These are phyloP conservation scores for Zootoca vivipara DNA, from an alignment of 2,113 vertebrate genomes.

Conservation along the genomic window DNA sequence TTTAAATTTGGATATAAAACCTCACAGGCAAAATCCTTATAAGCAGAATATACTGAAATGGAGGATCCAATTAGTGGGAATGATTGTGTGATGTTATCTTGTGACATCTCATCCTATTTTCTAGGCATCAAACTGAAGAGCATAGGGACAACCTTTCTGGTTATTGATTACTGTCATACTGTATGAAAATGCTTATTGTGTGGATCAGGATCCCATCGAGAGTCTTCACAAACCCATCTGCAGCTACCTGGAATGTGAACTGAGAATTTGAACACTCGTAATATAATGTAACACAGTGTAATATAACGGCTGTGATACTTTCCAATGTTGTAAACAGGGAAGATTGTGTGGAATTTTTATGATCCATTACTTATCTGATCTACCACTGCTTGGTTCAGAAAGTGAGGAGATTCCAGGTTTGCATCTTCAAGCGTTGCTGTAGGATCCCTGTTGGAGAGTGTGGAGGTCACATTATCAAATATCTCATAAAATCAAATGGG, in stretches of 20 bases:
- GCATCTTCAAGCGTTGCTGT: too few relatives aligned
- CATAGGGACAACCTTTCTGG: not conserved
- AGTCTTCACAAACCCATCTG: too few relatives aligned
- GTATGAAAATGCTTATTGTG: not conserved
- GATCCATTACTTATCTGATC: too few relatives aligned
- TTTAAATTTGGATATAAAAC: not conserved
- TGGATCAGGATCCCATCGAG: not conserved
- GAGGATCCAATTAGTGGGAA: not conserved
- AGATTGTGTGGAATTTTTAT: too few relatives aligned
- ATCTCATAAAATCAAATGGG: too few relatives aligned
- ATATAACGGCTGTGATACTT: not conserved
- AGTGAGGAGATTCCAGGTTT: too few relatives aligned
- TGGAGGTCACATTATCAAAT: too few relatives aligned
- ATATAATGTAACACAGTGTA: too few relatives aligned
- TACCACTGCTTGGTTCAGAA: too few relatives aligned
- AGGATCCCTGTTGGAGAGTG: too few relatives aligned
- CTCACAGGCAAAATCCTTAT: not conserved
- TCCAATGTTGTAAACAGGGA: too few relatives aligned
- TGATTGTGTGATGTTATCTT: not conserved
- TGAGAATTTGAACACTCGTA: not conserved
- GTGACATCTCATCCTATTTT: not conserved
- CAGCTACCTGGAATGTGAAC: not conserved
- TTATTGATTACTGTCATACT: not conserved
- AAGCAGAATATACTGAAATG: not conserved
- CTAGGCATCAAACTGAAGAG: not conserved